These are phyloP conservation scores for Ameiurus melas DNA, from an alignment of 2,113 vertebrate genomes.

Conservation along the genomic window DNA sequence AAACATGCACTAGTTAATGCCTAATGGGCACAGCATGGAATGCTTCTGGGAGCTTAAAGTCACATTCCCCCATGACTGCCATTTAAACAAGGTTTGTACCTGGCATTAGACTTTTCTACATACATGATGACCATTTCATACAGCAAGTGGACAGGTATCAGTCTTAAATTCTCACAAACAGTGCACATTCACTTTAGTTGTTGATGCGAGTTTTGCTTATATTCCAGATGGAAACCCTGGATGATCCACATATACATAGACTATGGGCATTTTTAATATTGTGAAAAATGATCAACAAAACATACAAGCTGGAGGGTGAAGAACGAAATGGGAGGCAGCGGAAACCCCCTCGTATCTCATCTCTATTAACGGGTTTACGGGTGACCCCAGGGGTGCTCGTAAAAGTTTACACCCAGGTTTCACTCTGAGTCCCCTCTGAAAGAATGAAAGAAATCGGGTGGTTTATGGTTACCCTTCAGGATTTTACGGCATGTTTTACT, in stretches of 20 bases:
- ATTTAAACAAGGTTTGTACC: conserved; percentile 64
- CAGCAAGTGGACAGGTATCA: not conserved
- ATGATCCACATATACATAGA: not conserved
- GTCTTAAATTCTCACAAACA: not conserved
- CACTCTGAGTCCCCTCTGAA: conserved; percentile 76
- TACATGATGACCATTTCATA: not conserved
- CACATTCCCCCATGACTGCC: conserved; percentile 43
- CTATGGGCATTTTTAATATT: conserved; percentile 65
- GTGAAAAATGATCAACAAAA: conserved; percentile 59
- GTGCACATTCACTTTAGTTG: conserved; percentile 7
- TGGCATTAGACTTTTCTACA: not conserved
- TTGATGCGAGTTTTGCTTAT: conserved; percentile 21
- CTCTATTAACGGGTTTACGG: conserved; percentile 83
- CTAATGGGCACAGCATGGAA: conserved; percentile 38
- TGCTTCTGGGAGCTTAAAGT: conserved; percentile 34
- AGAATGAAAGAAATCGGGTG: conserved; percentile 81
- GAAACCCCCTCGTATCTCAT: conserved; percentile 78
- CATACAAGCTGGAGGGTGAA: conserved; percentile 46
- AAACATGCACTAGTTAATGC: conserved; percentile 40
- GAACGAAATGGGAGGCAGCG: conserved; percentile 80
- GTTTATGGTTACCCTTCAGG: conserved; percentile 82
- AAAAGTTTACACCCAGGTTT: conserved; percentile 81
- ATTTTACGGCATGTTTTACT: conserved; percentile 85
- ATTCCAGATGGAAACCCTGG: not conserved
- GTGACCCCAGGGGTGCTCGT: conserved; percentile 80